Percentiles rank a stretch among this genome's conserved stretches.
phyloP scores from a whole-genome alignment of 1,140 invertebrate species.

The Nasonia longicornis region DNA sequence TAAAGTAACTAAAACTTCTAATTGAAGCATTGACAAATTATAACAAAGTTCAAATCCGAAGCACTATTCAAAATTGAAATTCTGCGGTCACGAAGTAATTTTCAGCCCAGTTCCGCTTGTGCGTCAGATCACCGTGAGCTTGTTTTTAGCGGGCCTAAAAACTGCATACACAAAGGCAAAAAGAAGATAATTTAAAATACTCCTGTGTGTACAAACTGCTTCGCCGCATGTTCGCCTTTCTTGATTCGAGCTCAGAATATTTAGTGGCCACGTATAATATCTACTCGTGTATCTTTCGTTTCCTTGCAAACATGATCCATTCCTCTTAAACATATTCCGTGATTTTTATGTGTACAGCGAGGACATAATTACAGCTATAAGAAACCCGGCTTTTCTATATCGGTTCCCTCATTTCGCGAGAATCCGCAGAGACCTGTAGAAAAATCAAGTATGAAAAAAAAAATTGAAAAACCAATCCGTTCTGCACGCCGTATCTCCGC shows the following conservation, averaged over 20 bases:
- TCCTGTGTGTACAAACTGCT: conserved; percentile 14
- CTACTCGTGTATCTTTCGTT: neutral
- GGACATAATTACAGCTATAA: neutral
- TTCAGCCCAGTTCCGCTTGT: conserved; percentile 13
- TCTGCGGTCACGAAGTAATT: neutral
- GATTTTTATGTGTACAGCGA: neutral
- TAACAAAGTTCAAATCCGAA: neutral
- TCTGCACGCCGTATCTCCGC: neutral
- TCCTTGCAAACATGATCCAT: neutral
- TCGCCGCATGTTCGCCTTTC: neutral
- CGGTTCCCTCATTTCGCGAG: neutral
- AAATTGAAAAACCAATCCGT: neutral
- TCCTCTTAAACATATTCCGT: neutral
- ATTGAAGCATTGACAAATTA: neutral
- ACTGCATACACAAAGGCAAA: conserved; percentile 44
- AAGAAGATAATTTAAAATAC: conserved; percentile 3
- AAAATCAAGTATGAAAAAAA: neutral
- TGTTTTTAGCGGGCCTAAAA: conserved; percentile 61
- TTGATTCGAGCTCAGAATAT: conserved; percentile 7
- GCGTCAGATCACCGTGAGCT: neutral
- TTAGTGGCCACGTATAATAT: neutral
- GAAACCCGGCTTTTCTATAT: neutral
- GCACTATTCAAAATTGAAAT: conserved; percentile 14
- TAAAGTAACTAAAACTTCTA: neutral
- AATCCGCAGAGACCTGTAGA: neutral